Percentiles rank a stretch among this genome's conserved stretches.
Conservation (phyloP, 2,888 invertebrate genomes). For the Drosophila lutescens region DNA sequence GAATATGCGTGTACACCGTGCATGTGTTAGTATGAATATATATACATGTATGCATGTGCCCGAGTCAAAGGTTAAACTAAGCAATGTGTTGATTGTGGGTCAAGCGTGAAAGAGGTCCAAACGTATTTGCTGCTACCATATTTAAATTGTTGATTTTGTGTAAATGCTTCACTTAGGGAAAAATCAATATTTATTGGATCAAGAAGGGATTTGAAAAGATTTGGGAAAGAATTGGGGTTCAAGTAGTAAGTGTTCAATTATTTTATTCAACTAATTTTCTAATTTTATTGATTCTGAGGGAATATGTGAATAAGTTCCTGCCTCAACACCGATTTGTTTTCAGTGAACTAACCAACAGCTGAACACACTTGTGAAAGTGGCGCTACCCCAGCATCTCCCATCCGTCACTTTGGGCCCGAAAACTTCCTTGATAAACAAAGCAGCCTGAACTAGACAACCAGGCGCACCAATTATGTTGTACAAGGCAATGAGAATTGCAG, state of each 20-base stretch:
- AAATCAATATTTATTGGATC: not conserved
- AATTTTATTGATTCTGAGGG: not conserved
- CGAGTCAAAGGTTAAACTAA: conserved; percentile 42
- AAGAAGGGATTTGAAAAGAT: not conserved
- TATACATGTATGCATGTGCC: conserved; percentile 8
- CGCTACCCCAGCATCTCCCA: not conserved
- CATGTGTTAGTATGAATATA: not conserved
- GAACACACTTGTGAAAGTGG: not conserved
- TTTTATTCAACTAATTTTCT: too few species aligned
- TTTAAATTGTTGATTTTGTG: conserved; percentile 53
- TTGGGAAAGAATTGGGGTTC: not conserved
- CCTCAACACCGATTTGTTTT: not conserved
- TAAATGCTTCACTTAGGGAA: conserved; percentile 23
- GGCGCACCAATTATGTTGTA: conserved; percentile 32
- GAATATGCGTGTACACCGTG: conserved; percentile 12
- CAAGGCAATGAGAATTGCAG: conserved; percentile 17
- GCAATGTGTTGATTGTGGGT: conserved; percentile 63
- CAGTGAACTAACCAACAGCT: not conserved
- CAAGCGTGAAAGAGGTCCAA: conserved; percentile 68
- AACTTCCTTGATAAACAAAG: conserved; percentile 23
- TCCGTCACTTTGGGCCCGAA: not conserved
- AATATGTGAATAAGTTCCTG: not conserved
- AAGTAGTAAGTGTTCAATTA: not conserved
- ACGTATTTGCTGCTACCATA: conserved; percentile 48
- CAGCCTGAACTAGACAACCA: conserved; percentile 27